Evolutionary conservation across 2,888 invertebrate genomes (phyloP).

Genomic region (Chaitophorus viminalis): DNA sequence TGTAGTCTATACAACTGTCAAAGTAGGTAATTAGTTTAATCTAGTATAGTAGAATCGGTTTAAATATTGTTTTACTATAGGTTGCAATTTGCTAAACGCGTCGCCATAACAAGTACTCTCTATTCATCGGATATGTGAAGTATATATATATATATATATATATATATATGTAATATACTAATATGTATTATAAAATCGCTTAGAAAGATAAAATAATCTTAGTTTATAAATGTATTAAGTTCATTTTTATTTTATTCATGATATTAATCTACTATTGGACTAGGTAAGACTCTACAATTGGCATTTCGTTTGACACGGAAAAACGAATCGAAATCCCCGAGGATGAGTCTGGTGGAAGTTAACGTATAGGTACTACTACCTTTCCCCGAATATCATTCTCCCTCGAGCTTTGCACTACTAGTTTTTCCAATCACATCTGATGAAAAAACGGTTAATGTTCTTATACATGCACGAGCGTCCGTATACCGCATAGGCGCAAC

Average conservation of each 20-base stretch:
- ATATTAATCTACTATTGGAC: not conserved
- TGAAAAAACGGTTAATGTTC: conserved; percentile 12
- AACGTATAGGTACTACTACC: not conserved
- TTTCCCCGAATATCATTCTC: not conserved
- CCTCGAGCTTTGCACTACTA: not conserved
- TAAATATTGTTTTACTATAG: too few species aligned
- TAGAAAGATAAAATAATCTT: too few species aligned
- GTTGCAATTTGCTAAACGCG: too few species aligned
- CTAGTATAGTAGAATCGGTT: too few species aligned
- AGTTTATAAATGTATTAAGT: not conserved
- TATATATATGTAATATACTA: too few species aligned
- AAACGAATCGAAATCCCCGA: not conserved
- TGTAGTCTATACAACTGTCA: too few species aligned
- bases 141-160: too few species aligned
- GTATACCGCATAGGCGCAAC: too few species aligned
- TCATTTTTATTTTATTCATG: not conserved
- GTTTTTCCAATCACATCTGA: not conserved
- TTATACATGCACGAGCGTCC: not conserved
- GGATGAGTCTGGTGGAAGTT: not conserved
- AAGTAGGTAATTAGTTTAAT: too few species aligned
- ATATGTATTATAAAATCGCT: too few species aligned
- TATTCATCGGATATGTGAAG: too few species aligned
- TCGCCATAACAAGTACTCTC: too few species aligned
- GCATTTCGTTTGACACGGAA: not conserved
- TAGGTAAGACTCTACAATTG: not conserved